These are phyloP conservation scores for Capitulum mitella DNA, from an alignment of 2,888 invertebrate species.

Conservation along the genomic window DNA sequence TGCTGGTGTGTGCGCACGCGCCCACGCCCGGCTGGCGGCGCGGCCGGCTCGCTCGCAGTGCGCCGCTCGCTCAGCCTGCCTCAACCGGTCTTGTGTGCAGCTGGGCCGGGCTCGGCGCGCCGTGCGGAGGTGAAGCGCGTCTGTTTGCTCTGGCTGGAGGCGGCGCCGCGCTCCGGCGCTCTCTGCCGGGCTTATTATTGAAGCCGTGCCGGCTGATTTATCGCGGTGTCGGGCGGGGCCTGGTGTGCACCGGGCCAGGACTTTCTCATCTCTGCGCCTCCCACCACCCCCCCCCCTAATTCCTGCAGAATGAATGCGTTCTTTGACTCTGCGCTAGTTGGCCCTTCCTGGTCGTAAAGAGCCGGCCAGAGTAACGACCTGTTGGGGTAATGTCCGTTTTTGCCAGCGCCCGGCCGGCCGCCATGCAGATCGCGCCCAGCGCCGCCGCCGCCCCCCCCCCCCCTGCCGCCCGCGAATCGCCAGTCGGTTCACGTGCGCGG, in stretches of 20 bases:
- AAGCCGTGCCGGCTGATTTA: conserved; percentile 3
- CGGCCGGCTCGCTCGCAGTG: neutral
- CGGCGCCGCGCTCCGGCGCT: too few relatives aligned
- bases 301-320: conserved; percentile 24
- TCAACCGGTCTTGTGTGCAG: too few relatives aligned
- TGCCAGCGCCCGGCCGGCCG: neutral
- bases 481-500: conserved; percentile 9
- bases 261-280: conserved; percentile 13
- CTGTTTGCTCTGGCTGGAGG: neutral
- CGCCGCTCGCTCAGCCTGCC: neutral
- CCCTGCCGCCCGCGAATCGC: neutral
- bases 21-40: neutral
- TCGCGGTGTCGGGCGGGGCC: neutral
- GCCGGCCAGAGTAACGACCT: conserved; percentile 19
- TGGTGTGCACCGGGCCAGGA: neutral
- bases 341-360: conserved; percentile 24
- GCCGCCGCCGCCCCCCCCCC: too few relatives aligned
- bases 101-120: neutral
- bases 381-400: conserved; percentile 20
- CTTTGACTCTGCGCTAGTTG: conserved; percentile 23
- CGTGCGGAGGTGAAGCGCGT: neutral
- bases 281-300: neutral
- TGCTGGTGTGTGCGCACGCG: neutral
- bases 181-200: neutral
- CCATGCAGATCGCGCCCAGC: neutral